phyloP scores from a whole-genome alignment of 2,888 invertebrate genomes.

The Ophraella communa region DNA sequence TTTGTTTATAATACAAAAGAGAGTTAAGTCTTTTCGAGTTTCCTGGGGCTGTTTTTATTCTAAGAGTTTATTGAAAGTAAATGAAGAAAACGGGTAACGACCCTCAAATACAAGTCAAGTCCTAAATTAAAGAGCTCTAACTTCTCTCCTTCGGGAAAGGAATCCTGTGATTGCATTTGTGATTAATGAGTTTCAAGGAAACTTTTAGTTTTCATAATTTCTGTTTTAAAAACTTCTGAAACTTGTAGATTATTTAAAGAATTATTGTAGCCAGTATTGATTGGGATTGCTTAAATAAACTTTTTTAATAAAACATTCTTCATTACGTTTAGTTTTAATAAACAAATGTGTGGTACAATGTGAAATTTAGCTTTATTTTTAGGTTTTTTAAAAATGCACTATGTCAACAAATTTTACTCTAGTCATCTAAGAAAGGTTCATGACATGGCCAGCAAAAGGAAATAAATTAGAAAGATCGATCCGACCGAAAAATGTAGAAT shows the following conservation, averaged over 20 bases:
- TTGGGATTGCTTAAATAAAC: background rate
- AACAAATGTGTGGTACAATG: background rate
- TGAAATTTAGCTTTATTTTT: too few species aligned
- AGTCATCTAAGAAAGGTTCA: too few species aligned
- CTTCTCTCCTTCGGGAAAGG: constrained; percentile 15
- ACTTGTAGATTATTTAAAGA: background rate
- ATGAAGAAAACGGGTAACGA: constrained; percentile 18
- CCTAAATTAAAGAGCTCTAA: constrained; percentile 23
- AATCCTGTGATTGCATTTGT: constrained; percentile 29
- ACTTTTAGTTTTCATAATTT: constrained; percentile 29
- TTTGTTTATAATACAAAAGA: constrained; percentile 17
- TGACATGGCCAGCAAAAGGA: too few species aligned
- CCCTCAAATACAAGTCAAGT: constrained; percentile 15
- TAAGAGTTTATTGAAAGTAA: constrained; percentile 12
- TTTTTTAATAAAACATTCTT: background rate
- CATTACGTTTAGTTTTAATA: background rate
- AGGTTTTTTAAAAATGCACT: too few species aligned
- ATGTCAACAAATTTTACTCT: too few species aligned
- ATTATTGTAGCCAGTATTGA: background rate
- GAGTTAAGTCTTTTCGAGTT: constrained; percentile 6
- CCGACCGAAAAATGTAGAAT: too few species aligned
- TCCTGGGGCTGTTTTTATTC: constrained; percentile 12
- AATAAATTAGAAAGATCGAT: too few species aligned
- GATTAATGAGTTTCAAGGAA: constrained; percentile 33
- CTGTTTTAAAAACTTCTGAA: constrained; percentile 8